Evolutionary conservation across 2,113 vertebrate species (phyloP).

Genomic region (Tragelaphus scriptus): DNA sequence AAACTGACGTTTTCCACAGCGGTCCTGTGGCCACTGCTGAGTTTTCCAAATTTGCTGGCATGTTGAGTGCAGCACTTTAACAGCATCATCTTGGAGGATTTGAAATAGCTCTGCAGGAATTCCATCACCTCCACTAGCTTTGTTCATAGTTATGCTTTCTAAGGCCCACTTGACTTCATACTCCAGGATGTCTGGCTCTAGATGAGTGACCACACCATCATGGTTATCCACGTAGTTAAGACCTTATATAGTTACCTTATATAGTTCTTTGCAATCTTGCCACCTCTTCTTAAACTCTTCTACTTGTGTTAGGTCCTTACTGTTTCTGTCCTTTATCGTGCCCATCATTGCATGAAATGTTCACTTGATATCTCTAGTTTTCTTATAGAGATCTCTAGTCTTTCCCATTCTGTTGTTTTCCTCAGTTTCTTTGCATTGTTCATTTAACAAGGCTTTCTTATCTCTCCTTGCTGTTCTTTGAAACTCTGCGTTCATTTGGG

Average conservation of each 20-base stretch:
- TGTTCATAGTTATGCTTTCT: background rate
- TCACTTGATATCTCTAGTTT: background rate
- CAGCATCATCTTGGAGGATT: background rate
- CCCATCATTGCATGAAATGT: background rate
- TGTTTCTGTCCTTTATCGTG: background rate
- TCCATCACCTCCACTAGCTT: background rate
- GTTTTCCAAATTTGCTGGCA: background rate
- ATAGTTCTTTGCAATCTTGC: background rate
- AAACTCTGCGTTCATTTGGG: background rate
- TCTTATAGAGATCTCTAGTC: background rate
- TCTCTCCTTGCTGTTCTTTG: background rate
- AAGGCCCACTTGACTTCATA: background rate
- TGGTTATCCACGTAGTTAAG: background rate
- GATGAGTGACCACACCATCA: background rate
- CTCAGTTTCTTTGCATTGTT: background rate
- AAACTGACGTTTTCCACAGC: background rate
- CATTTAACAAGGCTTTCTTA: background rate
- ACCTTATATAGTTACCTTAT: background rate
- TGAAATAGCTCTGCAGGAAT: background rate
- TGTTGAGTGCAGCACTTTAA: background rate
- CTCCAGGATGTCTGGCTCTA: background rate
- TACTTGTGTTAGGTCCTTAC: background rate
- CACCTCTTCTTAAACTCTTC: background rate
- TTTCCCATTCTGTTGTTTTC: background rate
- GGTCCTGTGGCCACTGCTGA: background rate